These are phyloP conservation scores for Caenorhabditis briggsae DNA, from an alignment of 1,140 invertebrate genomes.

Conservation along the genomic window DNA sequence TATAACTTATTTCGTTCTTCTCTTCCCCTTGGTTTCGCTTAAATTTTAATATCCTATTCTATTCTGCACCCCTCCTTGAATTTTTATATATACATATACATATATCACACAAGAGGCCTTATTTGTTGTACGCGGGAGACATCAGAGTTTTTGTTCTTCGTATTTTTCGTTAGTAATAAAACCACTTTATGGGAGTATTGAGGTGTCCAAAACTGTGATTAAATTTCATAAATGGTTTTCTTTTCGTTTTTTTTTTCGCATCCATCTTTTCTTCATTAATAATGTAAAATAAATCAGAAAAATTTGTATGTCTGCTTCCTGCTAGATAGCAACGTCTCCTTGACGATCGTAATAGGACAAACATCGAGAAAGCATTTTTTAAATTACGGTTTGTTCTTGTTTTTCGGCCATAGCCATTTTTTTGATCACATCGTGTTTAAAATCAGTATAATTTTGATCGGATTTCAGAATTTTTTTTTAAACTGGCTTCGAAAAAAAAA, in stretches of 20 bases:
- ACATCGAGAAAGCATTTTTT: no score
- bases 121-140: slow-evolving; percentile 52
- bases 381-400: no score
- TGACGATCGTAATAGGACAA: no score
- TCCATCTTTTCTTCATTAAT: neutral
- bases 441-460: no score
- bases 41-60: neutral
- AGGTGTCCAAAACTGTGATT: neutral
- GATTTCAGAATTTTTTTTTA: no score
- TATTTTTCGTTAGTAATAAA: slow-evolving; percentile 42
- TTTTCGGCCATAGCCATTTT: no score
- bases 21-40: slow-evolving; percentile 43
- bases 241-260: slow-evolving; percentile 1
- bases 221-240: neutral
- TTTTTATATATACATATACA: slow-evolving; percentile 37
- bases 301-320: no score
- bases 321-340: no score
- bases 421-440: no score
- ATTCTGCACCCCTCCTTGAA: slow-evolving; percentile 21
- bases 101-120: slow-evolving; percentile 53
- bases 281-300: no score
- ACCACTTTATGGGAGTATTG: slow-evolving; percentile 26
- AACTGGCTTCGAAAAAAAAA: no score
- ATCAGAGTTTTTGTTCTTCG: slow-evolving; percentile 30
- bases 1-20: slow-evolving; percentile 46